Base-by-base conservation (phyloP, 2,888 invertebrate species). In the Augochlorella aurata region DNA sequence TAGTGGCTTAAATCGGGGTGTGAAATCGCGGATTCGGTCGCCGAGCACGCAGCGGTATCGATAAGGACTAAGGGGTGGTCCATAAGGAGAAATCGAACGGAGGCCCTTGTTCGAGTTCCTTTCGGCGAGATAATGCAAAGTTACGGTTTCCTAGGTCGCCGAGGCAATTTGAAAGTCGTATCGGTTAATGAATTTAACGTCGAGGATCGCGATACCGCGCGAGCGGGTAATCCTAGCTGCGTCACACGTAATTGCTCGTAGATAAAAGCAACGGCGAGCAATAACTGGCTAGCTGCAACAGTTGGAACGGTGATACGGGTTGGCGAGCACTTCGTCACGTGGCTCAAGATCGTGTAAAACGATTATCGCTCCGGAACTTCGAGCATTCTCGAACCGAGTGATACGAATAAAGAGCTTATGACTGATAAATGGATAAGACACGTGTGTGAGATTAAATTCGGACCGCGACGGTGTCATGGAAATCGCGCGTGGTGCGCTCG, bases 381-480 rank as follows among this genome's bases (percentile, higher is more conserved):
- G 47, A 65, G 49, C 50, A 44, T 79, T 82, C 75, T 72, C 74
- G 70, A 52, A 54, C 49, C 52, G 38, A 50, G 52, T 63, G 75
- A n/a, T 50, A 58, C 49, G 84, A 71, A 78, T 83, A 75, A 85
- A 83, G 81, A 78, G 84, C 77, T 81, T 85, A 81, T 58, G 81
- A 74, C 84, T 76, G 81, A 81, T 80, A 81, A 81, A 79, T 78
- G 81, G 74, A 76, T 84, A 76, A 79, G 75, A 81, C 81, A 84
- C 84, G 81, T 74, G 81, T 75, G 73, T 65, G 71, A 81, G 81
- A 84, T 83, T 79, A 74, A 67, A 79, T 84, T 67, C 72, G 74
- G 61, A 24, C 65, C 52, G 65, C 69, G 29, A 65, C 47, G 63
- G 71, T 44, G 70, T 58, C 38, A 70, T 67, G 50, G 50, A 47